Conservation (phyloP, 2,888 invertebrate genomes). For the Sycophila texana region DNA sequence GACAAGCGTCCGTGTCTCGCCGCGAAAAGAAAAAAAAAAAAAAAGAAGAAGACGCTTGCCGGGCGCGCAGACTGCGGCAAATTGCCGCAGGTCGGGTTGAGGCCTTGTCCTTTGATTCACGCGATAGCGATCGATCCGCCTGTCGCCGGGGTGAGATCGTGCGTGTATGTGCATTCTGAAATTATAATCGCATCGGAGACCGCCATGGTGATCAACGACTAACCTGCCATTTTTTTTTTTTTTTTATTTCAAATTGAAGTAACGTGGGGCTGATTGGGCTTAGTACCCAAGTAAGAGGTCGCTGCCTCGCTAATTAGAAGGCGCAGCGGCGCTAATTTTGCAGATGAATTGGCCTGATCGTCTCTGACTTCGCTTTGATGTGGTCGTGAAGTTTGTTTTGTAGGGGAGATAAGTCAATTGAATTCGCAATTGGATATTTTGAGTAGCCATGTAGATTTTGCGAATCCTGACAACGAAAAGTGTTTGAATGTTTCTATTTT, state of each 20-base stretch:
- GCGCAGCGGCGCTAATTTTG: not conserved
- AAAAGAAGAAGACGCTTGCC: not conserved
- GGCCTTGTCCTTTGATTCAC: conserved; percentile 42
- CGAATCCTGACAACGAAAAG: too few relatives aligned
- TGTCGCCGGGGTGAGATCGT: not conserved
- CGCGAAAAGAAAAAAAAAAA: not conserved
- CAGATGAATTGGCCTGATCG: too few relatives aligned
- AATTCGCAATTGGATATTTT: too few relatives aligned
- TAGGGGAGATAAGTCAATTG: too few relatives aligned
- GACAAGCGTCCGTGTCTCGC: not conserved
- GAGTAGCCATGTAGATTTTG: too few relatives aligned
- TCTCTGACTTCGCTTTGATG: too few relatives aligned
- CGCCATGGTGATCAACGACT: not conserved
- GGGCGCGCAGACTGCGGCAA: conserved; percentile 22
- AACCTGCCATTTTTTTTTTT: too few relatives aligned
- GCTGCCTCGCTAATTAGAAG: not conserved
- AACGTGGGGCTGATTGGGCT: not conserved
- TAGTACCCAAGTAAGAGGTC: not conserved
- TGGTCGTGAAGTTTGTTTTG: too few relatives aligned
- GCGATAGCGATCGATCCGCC: conserved; percentile 33
- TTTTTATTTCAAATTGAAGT: not conserved
- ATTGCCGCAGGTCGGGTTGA: conserved; percentile 27
- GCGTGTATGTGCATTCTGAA: not conserved
- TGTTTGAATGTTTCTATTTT: too few relatives aligned
- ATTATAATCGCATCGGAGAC: not conserved